Base-by-base conservation (phyloP, 2,888 invertebrate genomes). In the Reticulitermes lucifugus region DNA sequence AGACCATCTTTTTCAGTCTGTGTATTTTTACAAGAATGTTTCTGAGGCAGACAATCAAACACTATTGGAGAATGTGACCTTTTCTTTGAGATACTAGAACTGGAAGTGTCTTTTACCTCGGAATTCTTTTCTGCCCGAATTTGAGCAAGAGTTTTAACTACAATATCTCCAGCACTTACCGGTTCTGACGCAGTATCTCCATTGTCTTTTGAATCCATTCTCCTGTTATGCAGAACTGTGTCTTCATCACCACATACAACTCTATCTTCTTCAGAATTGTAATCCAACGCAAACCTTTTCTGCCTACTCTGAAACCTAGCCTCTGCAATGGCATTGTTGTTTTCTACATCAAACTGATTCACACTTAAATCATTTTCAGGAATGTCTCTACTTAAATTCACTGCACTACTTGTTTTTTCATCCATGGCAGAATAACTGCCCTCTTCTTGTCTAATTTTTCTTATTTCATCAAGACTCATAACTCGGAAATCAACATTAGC, bases 391-490 rank as follows among this genome's bases (percentile, higher is more conserved):
- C 70, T 65, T 21, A 41, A 65, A 75, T 25, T 41, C 41, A 73
- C 14, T 73, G 14, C 46, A 22, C 4, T n/a, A 43, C 51, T 10
- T 12, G 12, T 65, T n/a, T 22, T 77, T n/a, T 21, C 9, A 21
- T 77, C 77, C 14, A 21, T 77, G 21, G 14, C n/a, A 25, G 25
- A 25, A 25, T 65, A 35, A 41, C 18, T 35, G 51, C n/a, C 46
- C 10, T 77, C 77, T 77, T 77, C 77, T 6, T 43, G 84, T 85
- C 59, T 80, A 73, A 85, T 89, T 89, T 10, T 89, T 4, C 90
- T 89, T 14, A 93, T 90, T 86, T 93, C 93, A 84, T 93, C 93
- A 35, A 93, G 90, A 0, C 92, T 91, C n/a, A 92, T 88, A 2
- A 92, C 90, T 85, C 92, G 91, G 89, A 93, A 93, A 35, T 85